Conservation (phyloP, 1,140 invertebrate species). For the Apis laboriosa region DNA sequence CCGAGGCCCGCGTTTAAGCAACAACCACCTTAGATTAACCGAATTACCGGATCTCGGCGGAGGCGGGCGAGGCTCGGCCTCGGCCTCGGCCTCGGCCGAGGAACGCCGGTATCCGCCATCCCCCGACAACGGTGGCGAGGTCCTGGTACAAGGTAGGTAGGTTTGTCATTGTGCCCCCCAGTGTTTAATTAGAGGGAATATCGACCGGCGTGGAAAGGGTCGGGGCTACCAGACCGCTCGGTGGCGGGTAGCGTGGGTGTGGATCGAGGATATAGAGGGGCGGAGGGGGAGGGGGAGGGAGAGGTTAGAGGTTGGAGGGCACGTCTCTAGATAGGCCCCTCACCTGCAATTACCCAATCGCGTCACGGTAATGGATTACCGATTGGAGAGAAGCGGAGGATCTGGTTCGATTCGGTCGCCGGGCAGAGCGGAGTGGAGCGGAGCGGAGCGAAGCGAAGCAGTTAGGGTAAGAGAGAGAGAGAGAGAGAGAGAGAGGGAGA, state of each 20-base stretch:
- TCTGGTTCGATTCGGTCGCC: conserved; percentile 62
- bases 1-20: conserved; percentile 66
- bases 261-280: conserved; percentile 40
- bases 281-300: background rate
- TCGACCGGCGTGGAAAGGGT: conserved; percentile 72
- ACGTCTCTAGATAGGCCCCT: conserved; percentile 74
- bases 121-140: conserved; percentile 44
- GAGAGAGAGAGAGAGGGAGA: too few relatives aligned
- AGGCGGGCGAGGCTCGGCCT: conserved; percentile 45
- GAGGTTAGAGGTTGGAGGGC: conserved; percentile 60
- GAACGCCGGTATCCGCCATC: conserved; percentile 36
- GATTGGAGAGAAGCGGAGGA: conserved; percentile 69
- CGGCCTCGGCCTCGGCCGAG: conserved; percentile 25
- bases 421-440: conserved; percentile 48
- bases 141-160: conserved; percentile 65
- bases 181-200: conserved; percentile 79
- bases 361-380: conserved; percentile 78
- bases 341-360: conserved; percentile 78
- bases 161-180: conserved; percentile 77
- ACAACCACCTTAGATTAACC: conserved; percentile 73
- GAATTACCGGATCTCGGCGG: conserved; percentile 72
- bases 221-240: conserved; percentile 28
- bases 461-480: conserved; percentile 32
- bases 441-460: conserved; percentile 52
- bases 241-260: conserved; percentile 21